Evolutionary conservation across 1,140 invertebrate species (phyloP), one percentile per base, ranked within the genome.

Genomic region (Babylonia areolata): DNA sequence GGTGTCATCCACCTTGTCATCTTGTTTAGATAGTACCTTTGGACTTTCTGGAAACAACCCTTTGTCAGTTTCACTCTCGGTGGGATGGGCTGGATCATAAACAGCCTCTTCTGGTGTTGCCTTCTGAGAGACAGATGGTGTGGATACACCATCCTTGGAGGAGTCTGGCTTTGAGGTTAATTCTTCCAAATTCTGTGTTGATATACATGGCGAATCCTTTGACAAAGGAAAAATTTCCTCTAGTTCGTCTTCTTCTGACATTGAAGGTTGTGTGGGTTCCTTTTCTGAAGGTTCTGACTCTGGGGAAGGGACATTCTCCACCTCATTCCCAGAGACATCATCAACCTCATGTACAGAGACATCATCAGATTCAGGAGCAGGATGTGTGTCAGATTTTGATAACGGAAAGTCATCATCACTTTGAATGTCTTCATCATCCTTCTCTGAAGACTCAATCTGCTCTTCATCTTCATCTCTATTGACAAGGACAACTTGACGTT

Each of bases 81-180:
- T 91, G n/a, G 90, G 89, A 33, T 87, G 85, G 83, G 89, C 89
- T 23, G 90, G 87, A 75, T 91, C 90, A 84, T 89, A 89, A 17
- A 87, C 88, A 9, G 82, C 37, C 28, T 87, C 84, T 64, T 87
- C 91, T 84, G 35, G 75, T 37, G 35, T 40, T 20, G 35, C 75
- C 28, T 40, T 77, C 15, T 37, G 35, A 37, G 42, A 1, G n/a
- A 54, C 17, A 31, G 82, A 35, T 31, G 37, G 71, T 2, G 82
- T 23, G 6, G 64, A 40, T 23, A 75, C 28, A 37, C 82, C 40
- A 40, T 84, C 64, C 31, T 64, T 64, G 0, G 64, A 33, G 0
- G 64, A 33, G 15, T 64, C 82, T 42, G 64, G 82, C 31, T 71
- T 84, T 17, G 82, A 37, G 37, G 39, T n/a, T n/a, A 84, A 31